Percentiles rank a stretch among this genome's conserved stretches.
phyloP scores from a whole-genome alignment of 2,888 invertebrate species.

The Drosophila demipolita region DNA sequence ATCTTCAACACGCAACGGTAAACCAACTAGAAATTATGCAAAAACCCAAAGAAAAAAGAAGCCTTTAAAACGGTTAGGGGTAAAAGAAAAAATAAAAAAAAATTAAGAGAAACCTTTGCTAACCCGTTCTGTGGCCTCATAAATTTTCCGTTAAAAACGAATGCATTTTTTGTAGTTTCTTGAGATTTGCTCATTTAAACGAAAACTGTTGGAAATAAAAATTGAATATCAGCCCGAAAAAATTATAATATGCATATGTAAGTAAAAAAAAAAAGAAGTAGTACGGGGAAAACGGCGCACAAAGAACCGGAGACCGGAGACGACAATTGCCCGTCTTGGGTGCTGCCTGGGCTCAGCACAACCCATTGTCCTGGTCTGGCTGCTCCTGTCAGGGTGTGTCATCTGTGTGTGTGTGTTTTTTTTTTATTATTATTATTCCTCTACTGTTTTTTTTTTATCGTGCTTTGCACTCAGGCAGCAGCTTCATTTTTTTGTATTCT shows the following conservation, averaged over 20 bases:
- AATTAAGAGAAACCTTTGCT: conserved; percentile 9
- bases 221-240: conserved; percentile 48
- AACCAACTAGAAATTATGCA: conserved; percentile 57
- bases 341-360: conserved; percentile 15
- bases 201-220: conserved; percentile 62
- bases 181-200: conserved; percentile 74
- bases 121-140: conserved; percentile 52
- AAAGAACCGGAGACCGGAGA: conserved; percentile 53
- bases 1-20: conserved; percentile 74
- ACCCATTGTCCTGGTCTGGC: conserved; percentile 36
- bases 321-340: conserved; percentile 72
- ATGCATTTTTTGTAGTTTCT: conserved; percentile 54
- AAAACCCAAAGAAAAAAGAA: conserved; percentile 20
- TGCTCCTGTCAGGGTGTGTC: conserved; percentile 47
- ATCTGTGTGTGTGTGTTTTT: conserved; percentile 26
- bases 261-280: conserved; percentile 6
- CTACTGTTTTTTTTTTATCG: conserved; percentile 20
- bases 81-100: background rate
- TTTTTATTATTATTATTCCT: background rate
- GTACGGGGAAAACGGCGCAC: conserved; percentile 24
- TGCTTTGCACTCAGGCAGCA: conserved; percentile 42
- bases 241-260: conserved; percentile 30
- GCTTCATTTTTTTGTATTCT: conserved; percentile 31
- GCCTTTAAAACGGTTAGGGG: conserved; percentile 16
- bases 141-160: conserved; percentile 80